Evolutionary conservation across 2,797 vertebrate genomes (phyloP).

Genomic region (Sebastes nivosus): DNA sequence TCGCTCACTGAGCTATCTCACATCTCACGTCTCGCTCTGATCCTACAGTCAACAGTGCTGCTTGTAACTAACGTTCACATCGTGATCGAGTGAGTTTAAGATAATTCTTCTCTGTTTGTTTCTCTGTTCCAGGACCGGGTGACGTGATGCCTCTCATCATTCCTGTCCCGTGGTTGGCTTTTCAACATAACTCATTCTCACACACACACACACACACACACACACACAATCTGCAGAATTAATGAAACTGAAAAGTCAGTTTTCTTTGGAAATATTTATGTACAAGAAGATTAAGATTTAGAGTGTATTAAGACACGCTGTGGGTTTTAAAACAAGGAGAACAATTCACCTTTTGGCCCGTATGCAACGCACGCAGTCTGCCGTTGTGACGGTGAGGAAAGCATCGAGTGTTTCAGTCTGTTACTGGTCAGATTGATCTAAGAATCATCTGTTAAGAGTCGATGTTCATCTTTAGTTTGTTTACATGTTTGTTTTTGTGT

Average conservation of each 20-base stretch:
- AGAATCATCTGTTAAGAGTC: not conserved
- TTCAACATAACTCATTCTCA: not conserved
- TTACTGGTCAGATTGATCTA: not conserved
- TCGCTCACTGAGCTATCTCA: too few relatives aligned
- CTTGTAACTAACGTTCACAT: too few relatives aligned
- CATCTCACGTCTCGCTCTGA: too few relatives aligned
- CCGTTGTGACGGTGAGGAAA: not conserved
- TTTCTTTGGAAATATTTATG: conserved; percentile 13
- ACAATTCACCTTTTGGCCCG: not conserved
- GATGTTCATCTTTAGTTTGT: conserved; percentile 35
- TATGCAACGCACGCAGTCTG: not conserved
- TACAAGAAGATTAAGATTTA: not conserved
- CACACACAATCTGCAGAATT: not conserved
- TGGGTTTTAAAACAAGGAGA: not conserved
- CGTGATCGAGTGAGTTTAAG: too few relatives aligned
- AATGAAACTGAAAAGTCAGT: not conserved
- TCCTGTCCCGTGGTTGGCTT: conserved; percentile 17
- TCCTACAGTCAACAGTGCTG: too few relatives aligned
- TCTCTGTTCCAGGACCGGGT: conserved; percentile 42
- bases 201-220: not conserved
- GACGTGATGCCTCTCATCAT: conserved; percentile 19
- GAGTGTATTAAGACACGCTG: not conserved
- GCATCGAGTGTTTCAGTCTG: not conserved
- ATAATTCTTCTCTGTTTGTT: too few relatives aligned
- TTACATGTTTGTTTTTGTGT: conserved; percentile 40